Evolutionary conservation across 2,797 vertebrate species (phyloP), one percentile per base, ranked within the genome.

Genomic region (Malacoctenus gilli): DNA sequence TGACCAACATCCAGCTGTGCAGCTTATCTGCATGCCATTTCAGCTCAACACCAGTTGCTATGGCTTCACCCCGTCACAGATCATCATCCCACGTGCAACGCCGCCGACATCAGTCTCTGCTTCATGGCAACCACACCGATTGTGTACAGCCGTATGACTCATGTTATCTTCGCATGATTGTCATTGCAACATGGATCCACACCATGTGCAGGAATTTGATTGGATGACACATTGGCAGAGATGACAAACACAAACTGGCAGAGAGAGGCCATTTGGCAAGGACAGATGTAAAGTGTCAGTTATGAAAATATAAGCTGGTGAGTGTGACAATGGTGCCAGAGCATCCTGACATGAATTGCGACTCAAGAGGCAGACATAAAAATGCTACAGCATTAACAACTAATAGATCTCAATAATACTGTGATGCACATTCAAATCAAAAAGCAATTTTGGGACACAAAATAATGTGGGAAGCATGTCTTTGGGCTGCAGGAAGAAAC

Each of bases 21-120:
- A 16, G 55, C 40, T 42, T 12, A 55, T 52, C 40, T 46, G 22
- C 30, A 1, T 18, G 47, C 34, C 68, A 76, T 76, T 77, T 49
- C 48, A 23, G 59, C 36, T 62, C 34, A 36, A 49, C 72, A 48
- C 71, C 31, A 49, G 83, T 84, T 84, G 83, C 82, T 47, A 85
- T 84, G 80, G 80, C 50, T 68, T 49, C 63, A 22, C 38, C 13
- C 55, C 36, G 61, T 55, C 66, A 73, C 59, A 56, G 63, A 48
- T 47, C 55, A 32, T 16, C 65, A 48, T 67, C 69, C 43, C 59
- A 50, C 34, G 0, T 59, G 52, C 60, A 34, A 32, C 3, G 9
- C 56, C 61, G 9, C 39, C 20, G 31, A 39, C 71, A 39, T 49
- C 55, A 51, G 62, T 36, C 57, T 11, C 47, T 3, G 50, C 62